Evolutionary conservation across 2,797 vertebrate genomes (phyloP).

Genomic region (Pogoniulus pusillus): DNA sequence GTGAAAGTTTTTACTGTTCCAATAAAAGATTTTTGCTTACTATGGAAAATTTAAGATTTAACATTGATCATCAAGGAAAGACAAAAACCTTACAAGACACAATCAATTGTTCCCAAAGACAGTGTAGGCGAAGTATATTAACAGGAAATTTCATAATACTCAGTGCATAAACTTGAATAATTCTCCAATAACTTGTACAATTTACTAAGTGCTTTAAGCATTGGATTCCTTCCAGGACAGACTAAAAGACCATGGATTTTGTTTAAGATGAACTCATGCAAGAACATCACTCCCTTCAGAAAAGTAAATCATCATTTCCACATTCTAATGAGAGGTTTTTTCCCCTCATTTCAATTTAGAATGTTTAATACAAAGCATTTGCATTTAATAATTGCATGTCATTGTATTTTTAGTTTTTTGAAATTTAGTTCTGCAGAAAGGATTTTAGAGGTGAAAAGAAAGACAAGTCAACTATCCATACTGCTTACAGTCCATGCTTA

Average conservation of each 20-base stretch:
- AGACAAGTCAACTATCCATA: neutral
- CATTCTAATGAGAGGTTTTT: neutral
- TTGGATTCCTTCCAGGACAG: conserved; percentile 7
- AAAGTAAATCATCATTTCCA: neutral
- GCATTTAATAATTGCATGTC: neutral
- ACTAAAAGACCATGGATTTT: neutral
- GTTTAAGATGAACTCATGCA: neutral
- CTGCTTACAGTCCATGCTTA: neutral
- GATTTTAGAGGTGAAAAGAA: neutral
- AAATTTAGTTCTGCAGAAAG: neutral
- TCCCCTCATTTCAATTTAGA: neutral
- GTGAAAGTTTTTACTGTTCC: neutral
- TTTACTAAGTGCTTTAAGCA: neutral
- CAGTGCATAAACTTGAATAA: neutral
- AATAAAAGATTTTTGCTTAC: neutral
- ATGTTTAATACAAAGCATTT: neutral
- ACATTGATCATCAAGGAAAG: neutral
- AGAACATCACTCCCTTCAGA: neutral
- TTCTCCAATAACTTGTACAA: neutral
- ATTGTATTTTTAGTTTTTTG: neutral
- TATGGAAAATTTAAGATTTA: neutral
- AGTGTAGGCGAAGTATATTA: neutral
- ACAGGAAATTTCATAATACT: neutral
- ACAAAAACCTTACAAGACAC: neutral
- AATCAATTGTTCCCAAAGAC: neutral